Conservation (phyloP, 2,888 invertebrate species). For the Lottia scabra region DNA sequence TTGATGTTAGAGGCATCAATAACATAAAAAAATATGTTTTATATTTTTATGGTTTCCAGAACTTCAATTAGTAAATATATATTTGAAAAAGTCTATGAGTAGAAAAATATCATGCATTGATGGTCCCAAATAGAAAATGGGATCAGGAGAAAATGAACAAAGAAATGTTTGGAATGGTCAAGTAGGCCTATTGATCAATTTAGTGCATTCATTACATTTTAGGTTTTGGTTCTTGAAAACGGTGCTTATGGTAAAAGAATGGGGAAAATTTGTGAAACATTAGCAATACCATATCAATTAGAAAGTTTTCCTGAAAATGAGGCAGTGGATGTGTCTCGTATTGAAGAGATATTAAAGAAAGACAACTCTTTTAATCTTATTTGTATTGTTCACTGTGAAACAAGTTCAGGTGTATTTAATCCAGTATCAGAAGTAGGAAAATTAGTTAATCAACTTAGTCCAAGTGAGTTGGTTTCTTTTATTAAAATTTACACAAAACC, state of each 20-base stretch:
- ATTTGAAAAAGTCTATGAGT: no score
- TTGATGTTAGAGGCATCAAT: no score
- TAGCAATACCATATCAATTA: slow-evolving; percentile 58
- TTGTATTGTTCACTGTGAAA: slow-evolving; percentile 71
- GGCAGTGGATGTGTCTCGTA: slow-evolving; percentile 50
- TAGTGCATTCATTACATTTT: slow-evolving; percentile 1
- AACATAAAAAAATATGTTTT: no score
- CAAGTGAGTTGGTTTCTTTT: slow-evolving; percentile 36
- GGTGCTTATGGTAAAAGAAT: slow-evolving; percentile 71
- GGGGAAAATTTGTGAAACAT: slow-evolving; percentile 67
- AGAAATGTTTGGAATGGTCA: no score
- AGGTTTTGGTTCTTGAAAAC: slow-evolving; percentile 70
- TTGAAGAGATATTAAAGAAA: slow-evolving; percentile 50
- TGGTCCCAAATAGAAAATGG: no score
- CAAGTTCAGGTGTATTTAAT: slow-evolving; percentile 71
- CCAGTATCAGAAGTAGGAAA: slow-evolving; percentile 68
- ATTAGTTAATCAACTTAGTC: slow-evolving; percentile 59
- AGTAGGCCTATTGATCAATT: no score
- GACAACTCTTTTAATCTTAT: slow-evolving; percentile 66
- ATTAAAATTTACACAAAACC: no score
- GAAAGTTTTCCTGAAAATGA: slow-evolving; percentile 67
- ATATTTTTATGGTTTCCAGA: no score
- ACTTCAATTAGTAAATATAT: no score
- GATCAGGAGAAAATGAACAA: no score
- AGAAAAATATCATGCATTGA: no score